These are phyloP conservation scores for Porites divaricata DNA, from an alignment of 92 coral and sea anemone genomes.

Conservation along the genomic window DNA sequence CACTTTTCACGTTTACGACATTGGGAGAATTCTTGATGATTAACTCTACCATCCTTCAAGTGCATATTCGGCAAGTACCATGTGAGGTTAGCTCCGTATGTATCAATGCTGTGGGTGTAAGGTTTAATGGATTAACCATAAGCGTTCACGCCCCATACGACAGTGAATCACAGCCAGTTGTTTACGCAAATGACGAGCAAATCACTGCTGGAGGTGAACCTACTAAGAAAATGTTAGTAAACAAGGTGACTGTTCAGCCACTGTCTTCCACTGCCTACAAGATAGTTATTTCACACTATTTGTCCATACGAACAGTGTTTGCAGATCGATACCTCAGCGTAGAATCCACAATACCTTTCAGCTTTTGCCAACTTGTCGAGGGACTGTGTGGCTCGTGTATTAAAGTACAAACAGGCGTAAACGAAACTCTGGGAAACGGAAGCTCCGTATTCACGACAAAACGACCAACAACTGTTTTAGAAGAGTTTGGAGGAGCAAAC, in stretches of 20 bases:
- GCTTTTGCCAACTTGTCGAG: slow-evolving; percentile 61
- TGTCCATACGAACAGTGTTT: slow-evolving; percentile 61
- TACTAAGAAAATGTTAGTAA: slow-evolving; percentile 40
- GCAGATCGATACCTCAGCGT: slow-evolving; percentile 69
- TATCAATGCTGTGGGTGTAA: slow-evolving; percentile 80
- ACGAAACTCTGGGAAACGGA: slow-evolving; percentile 30
- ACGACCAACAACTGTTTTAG: slow-evolving; percentile 66
- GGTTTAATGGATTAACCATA: slow-evolving; percentile 51
- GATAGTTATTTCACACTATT: slow-evolving; percentile 53
- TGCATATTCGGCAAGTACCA: slow-evolving; percentile 91
- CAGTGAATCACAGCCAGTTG: slow-evolving; percentile 52
- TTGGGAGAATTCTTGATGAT: slow-evolving; percentile 90
- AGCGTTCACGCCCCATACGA: slow-evolving; percentile 96
- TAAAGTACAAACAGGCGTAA: slow-evolving; percentile 25
- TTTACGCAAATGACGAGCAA: slow-evolving; percentile 63
- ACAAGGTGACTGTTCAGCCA: slow-evolving; percentile 57
- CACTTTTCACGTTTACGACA: slow-evolving; percentile 74
- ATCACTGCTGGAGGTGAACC: slow-evolving; percentile 48
- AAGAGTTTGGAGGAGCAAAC: slow-evolving; percentile 65
- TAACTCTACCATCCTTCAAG: slow-evolving; percentile 69
- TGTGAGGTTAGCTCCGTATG: slow-evolving; percentile 81
- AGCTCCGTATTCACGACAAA: slow-evolving; percentile 16
- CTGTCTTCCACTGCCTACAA: slow-evolving; percentile 50
- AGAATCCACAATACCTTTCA: slow-evolving; percentile 47
- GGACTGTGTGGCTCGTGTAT: slow-evolving; percentile 92